These are phyloP conservation scores for Styela clava DNA, from an alignment of 23 tunicate species.

Conservation along the genomic window DNA sequence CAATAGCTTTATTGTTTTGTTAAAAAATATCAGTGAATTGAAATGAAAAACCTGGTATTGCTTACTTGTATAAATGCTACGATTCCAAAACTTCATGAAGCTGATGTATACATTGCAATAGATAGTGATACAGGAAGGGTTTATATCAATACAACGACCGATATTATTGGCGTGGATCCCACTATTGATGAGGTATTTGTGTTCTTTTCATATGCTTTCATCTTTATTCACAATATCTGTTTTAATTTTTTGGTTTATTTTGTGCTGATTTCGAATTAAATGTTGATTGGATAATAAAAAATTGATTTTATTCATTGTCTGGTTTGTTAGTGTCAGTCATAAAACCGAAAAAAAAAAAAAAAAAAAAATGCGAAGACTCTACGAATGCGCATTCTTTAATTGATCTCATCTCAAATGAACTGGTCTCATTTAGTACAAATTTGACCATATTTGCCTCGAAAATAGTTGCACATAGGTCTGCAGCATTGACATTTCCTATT, in stretches of 20 bases:
- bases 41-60: constrained; percentile 66
- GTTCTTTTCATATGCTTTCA: neutral
- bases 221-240: neutral
- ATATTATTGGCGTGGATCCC: constrained; percentile 34
- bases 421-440: no score
- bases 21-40: no score
- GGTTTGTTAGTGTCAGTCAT: no score
- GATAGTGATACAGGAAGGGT: constrained; percentile 48
- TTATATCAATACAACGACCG: constrained; percentile 24
- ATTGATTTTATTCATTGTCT: neutral
- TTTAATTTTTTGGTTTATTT: neutral
- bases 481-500: no score
- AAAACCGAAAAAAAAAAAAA: no score
- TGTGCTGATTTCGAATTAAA: neutral
- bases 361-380: no score
- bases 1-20: no score
- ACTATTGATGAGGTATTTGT: constrained; percentile 16
- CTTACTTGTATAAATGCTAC: constrained; percentile 23
- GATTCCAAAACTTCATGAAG: neutral
- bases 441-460: no score
- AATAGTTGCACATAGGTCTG: no score
- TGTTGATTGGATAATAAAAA: neutral
- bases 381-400: no score
- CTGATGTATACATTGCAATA: constrained; percentile 22
- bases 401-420: no score